Evolutionary conservation across 2,797 vertebrate species (phyloP).

Genomic region (Paratrypauchen microcephalus): DNA sequence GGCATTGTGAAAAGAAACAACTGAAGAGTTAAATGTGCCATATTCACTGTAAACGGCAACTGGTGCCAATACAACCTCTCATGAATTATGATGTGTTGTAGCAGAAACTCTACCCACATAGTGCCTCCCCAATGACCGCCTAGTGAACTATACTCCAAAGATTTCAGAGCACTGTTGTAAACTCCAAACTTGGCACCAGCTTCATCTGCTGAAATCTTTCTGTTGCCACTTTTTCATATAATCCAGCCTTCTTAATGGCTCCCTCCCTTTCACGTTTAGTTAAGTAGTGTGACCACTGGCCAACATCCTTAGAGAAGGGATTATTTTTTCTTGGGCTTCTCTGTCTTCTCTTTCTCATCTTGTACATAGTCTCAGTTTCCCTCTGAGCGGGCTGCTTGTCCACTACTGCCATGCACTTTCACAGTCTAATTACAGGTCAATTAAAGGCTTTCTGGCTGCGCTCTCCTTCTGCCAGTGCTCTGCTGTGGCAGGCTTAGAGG

Average conservation of each 20-base stretch:
- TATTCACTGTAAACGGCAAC: conserved; percentile 46
- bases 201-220: conserved; percentile 50
- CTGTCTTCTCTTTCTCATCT: conserved; percentile 41
- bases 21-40: conserved; percentile 33
- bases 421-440: conserved; percentile 88
- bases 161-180: conserved; percentile 16
- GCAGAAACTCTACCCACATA: conserved; percentile 25
- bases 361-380: conserved; percentile 35
- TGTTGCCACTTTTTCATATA: conserved; percentile 61
- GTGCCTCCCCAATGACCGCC: conserved; percentile 42
- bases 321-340: conserved; percentile 43
- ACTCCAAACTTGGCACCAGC: conserved; percentile 40
- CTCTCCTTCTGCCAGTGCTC: conserved; percentile 70
- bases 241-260: conserved; percentile 24
- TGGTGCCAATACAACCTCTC: conserved; percentile 53
- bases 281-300: conserved; percentile 35
- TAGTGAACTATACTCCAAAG: conserved; percentile 34
- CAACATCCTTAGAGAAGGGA: conserved; percentile 51
- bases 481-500: conserved; percentile 69
- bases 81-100: conserved; percentile 53
- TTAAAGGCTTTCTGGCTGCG: conserved; percentile 82
- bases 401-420: conserved; percentile 65
- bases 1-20: conserved; percentile 50
- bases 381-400: conserved; percentile 58
- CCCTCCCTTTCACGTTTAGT: conserved; percentile 29